phyloP scores from a whole-genome alignment of 64 coral and sea anemone species.

The Porites australiensis region DNA sequence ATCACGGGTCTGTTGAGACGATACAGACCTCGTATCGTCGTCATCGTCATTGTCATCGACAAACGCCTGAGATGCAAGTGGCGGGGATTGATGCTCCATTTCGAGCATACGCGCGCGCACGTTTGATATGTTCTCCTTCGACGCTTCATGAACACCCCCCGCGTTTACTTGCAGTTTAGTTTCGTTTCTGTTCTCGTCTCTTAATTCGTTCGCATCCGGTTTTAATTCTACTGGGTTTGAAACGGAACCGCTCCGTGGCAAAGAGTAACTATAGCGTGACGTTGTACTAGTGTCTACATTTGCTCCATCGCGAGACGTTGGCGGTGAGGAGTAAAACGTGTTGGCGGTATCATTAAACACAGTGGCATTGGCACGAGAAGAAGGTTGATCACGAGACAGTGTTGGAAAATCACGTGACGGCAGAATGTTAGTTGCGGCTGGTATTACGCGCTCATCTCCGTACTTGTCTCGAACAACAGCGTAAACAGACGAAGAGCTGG shows the following conservation, averaged over 20 bases:
- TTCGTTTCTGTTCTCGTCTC: slow-evolving; percentile 34
- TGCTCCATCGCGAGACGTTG: background rate
- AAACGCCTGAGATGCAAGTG: background rate
- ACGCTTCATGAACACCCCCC: background rate
- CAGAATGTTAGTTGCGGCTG: background rate
- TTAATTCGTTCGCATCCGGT: slow-evolving; percentile 1
- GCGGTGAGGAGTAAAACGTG: background rate
- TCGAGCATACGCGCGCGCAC: slow-evolving; percentile 27
- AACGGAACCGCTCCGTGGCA: background rate
- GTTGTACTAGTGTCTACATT: background rate
- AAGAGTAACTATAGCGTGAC: background rate
- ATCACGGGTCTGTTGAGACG: slow-evolving; percentile 15
- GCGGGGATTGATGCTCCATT: background rate
- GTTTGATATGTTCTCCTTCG: slow-evolving; percentile 23
- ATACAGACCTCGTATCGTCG: slow-evolving; percentile 1
- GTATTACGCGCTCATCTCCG: slow-evolving; percentile 10
- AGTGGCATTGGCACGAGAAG: background rate
- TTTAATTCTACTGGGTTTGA: slow-evolving; percentile 2
- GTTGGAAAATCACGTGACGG: slow-evolving; percentile 16
- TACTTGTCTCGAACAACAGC: slow-evolving; percentile 34
- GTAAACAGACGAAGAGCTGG: slow-evolving; percentile 12
- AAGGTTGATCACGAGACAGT: background rate
- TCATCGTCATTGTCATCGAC: background rate
- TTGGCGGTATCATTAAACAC: background rate
- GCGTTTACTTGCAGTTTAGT: background rate